These are phyloP conservation scores for Falco naumanni DNA, from an alignment of 2,797 vertebrate species.

Conservation along the genomic window DNA sequence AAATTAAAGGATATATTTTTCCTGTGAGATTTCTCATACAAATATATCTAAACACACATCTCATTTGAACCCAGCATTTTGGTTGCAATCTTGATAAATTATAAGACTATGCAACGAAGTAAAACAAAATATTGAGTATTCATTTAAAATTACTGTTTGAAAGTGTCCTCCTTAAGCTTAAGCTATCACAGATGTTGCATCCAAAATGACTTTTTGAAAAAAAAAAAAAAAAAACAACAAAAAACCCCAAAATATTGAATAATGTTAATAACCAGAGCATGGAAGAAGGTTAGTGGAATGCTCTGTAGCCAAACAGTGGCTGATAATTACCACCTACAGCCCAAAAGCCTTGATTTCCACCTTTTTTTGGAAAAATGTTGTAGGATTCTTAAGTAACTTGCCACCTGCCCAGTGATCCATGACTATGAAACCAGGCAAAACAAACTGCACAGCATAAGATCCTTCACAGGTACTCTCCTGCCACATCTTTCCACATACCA, in stretches of 20 bases:
- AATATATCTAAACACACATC: background rate
- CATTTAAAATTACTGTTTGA: background rate
- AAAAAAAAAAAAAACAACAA: background rate
- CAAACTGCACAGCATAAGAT: background rate
- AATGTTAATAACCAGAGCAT: background rate
- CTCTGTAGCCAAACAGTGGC: background rate
- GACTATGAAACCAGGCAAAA: background rate
- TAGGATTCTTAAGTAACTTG: background rate
- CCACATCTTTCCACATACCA: background rate
- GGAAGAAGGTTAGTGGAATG: background rate
- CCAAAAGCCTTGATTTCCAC: background rate
- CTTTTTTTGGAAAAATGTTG: background rate
- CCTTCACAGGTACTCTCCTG: background rate
- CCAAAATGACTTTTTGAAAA: background rate
- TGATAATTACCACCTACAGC: background rate
- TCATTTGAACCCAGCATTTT: background rate
- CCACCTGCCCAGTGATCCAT: background rate
- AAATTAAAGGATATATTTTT: background rate
- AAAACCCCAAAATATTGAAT: background rate
- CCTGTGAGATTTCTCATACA: background rate
- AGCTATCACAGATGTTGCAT: background rate
- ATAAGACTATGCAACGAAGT: background rate
- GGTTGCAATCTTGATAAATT: background rate
- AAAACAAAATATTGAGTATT: background rate
- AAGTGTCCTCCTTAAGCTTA: background rate